These are phyloP conservation scores for Standfussiana lucernea DNA, from an alignment of 2,888 invertebrate genomes.

Conservation along the genomic window DNA sequence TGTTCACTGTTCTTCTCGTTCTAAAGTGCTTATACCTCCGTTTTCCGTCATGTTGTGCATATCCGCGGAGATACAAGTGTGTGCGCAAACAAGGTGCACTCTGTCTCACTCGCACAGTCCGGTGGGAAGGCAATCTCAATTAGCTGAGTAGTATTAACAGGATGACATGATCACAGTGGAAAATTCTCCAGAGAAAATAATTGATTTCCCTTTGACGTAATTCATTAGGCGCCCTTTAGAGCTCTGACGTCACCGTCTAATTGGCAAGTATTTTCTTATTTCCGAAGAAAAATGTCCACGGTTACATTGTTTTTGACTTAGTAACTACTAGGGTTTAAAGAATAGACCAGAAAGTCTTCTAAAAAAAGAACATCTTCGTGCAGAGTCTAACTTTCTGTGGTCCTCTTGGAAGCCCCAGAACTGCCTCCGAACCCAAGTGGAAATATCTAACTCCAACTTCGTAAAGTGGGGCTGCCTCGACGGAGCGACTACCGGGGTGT, in stretches of 20 bases:
- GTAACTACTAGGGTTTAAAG: background rate
- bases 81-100: background rate
- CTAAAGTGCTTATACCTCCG: background rate
- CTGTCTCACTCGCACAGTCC: background rate
- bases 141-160: background rate
- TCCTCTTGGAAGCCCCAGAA: background rate
- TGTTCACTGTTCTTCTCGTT: background rate
- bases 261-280: background rate
- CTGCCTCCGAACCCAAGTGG: background rate
- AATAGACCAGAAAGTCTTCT: background rate
- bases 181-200: background rate
- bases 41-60: background rate
- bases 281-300: background rate
- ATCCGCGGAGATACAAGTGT: background rate
- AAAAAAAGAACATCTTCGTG: background rate
- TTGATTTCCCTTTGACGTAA: conserved; percentile 1
- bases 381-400: background rate
- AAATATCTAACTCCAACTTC: background rate
- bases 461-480: background rate
- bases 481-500: background rate
- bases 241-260: background rate
- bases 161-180: background rate
- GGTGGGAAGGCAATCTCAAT: background rate
- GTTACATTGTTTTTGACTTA: background rate
- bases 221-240: background rate